These are phyloP conservation scores for Otis tarda DNA, from an alignment of 2,113 vertebrate genomes.

Conservation along the genomic window DNA sequence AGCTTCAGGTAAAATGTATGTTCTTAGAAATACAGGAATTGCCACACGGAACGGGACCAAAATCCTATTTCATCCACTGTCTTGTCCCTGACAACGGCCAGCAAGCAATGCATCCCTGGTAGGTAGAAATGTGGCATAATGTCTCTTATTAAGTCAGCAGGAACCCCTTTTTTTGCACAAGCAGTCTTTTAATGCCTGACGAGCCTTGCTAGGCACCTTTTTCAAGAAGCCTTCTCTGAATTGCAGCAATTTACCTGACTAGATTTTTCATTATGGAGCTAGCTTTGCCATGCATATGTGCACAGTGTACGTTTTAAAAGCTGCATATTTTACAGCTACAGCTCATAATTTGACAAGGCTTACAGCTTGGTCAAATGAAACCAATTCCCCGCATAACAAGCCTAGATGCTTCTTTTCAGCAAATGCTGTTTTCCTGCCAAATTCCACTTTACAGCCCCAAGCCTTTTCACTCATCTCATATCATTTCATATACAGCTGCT, in stretches of 20 bases:
- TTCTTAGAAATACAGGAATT: background rate
- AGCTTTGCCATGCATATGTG: background rate
- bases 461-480: slow-evolving; percentile 15
- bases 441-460: background rate
- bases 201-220: background rate
- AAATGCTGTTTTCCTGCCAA: slow-evolving; percentile 3
- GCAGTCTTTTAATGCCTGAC: background rate
- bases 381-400: background rate
- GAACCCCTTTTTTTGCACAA: background rate
- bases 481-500: background rate
- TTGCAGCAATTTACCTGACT: slow-evolving; percentile 34
- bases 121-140: background rate
- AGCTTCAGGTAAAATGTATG: background rate
- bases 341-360: slow-evolving; percentile 9
- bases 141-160: background rate
- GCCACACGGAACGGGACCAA: background rate
- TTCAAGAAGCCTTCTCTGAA: background rate
- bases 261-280: slow-evolving; percentile 1
- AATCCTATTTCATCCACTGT: background rate
- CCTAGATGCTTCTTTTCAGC: background rate
- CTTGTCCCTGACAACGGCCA: background rate
- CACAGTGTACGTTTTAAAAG: background rate
- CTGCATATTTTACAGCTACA: slow-evolving; percentile 10
- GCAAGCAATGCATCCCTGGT: background rate
- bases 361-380: background rate